Base-by-base conservation (phyloP, 2,113 vertebrate genomes). In the Forbesichthys papilliferus region DNA sequence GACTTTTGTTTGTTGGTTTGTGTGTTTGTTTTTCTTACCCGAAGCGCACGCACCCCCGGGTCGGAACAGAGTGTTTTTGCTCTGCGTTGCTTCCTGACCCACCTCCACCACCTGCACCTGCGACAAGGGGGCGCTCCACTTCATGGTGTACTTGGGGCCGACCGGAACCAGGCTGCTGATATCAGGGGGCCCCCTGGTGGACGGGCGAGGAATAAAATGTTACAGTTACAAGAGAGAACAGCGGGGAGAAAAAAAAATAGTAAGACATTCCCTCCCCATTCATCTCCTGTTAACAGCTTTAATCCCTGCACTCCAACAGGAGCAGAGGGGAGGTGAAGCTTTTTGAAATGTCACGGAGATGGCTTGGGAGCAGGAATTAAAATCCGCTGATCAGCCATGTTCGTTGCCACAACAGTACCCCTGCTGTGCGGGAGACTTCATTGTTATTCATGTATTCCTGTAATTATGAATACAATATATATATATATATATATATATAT, bases 71-170 rank as follows among this genome's bases (percentile, higher is more conserved):
- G 89, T 57, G 60, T 98, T 95, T 85, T 95, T 95, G 81, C 91
- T 91, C 0, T 93, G 93, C 69, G 86, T 58, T 0, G 86, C 88
- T 42, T 98, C 96, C 89, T 96, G 96, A 4, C 96, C 95, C 56
- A 96, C 95, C 81, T 98, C 97, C 6, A 95, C 95, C 18, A 96
- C 96, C 68, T 97, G 96, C 60, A 99, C 94, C 90, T 96, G 96
- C 0, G 92, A 92, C 54, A 98, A 81, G n/a, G 95, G 92, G 1
- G 95, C 93, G 73, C 94, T 98, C 96, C 96, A 99, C 86, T 99
- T 99, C 89, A 97, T 92, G 58, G 95, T 95, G 36, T 98, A 98
- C 79, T 94, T 97, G 63, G 96, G 96, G 16, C 96, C 97, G 4
- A 98, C 84, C 0, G 96, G 96, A 71, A 98, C 96, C 68, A 99